Percentiles rank a stretch among this genome's conserved stretches.
Evolutionary conservation across 2,888 invertebrate species (phyloP).

Genomic region (Argynnis bischoffii): DNA sequence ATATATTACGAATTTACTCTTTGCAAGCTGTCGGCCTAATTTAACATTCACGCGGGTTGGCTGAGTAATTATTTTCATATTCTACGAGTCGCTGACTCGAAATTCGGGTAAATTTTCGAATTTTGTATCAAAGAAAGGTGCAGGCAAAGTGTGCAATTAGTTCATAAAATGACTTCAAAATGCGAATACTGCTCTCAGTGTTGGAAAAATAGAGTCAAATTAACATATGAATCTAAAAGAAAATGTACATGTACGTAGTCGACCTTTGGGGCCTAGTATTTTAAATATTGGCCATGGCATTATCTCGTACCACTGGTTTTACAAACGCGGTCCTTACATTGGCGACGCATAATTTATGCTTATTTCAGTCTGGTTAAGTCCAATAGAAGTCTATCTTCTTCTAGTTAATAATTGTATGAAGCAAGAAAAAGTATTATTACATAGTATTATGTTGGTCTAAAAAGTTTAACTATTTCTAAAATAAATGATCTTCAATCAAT

Average conservation of each 20-base stretch:
- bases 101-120: slow-evolving; percentile 12
- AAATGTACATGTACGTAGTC: too few species aligned
- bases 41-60: slow-evolving; percentile 25
- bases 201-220: background rate
- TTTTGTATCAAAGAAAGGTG: slow-evolving; percentile 8
- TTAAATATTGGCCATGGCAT: too few species aligned
- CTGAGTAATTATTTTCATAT: slow-evolving; percentile 28
- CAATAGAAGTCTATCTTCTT: too few species aligned
- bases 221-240: too few species aligned
- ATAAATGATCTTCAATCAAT: slow-evolving; percentile 10
- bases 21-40: slow-evolving; percentile 23
- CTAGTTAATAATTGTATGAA: too few species aligned
- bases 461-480: slow-evolving; percentile 4
- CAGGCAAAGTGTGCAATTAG: slow-evolving; percentile 6
- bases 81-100: slow-evolving; percentile 17
- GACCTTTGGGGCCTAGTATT: too few species aligned
- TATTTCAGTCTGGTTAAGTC: too few species aligned
- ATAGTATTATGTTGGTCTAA: background rate
- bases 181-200: background rate
- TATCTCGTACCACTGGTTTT: too few species aligned
- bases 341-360: too few species aligned
- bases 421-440: too few species aligned
- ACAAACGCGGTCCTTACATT: too few species aligned
- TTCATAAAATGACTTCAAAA: background rate
- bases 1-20: slow-evolving; percentile 16